Base-by-base conservation (phyloP, 2,888 invertebrate species). In the Cephonodes hylas region DNA sequence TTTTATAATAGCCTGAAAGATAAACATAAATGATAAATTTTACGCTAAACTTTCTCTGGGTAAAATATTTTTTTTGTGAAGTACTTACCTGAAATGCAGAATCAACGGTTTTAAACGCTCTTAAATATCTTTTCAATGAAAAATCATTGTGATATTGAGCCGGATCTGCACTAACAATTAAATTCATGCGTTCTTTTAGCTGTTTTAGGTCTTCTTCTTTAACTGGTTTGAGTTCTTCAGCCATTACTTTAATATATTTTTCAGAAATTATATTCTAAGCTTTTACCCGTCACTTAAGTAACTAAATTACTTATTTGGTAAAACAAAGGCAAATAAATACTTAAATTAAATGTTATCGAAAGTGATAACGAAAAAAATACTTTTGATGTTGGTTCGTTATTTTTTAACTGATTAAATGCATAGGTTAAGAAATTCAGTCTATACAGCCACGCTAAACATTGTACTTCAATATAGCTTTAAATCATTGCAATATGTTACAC, bases 131-230 rank as follows among this genome's bases (percentile, higher is more conserved):
- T 72, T 91, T 93, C 56, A 96, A 80, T 0, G 96, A 96, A 81
- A 93, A 95, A 61, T 96, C 96, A 81, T 96, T 96, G 73, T 96
- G 96, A 77, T 95, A 96, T 78, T 96, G 96, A 20, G 90, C 89
- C 25, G 96, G 95, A 86, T 96, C 96, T 25, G 96, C 96, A 64
- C 94, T 95, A 8, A 90, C 93, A 70, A 96, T 96, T 66, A 96
- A 79, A 84, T 94, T 94, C 95, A 96, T 96, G 56, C 96, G 93
- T 66, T 93, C 93, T 83, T 95, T 95, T 31, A 96, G 78, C 65
- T 94, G 94, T 78, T 94, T 93, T 23, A 96, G 84, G 80, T 95
- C 94, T 64, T 93, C 91, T 72, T 94, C 94, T 72, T 94, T 94
- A 38, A 95, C 94, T 67, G 93, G 91, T 77, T 91, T 93, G 1